phyloP scores from a whole-genome alignment of 2,888 invertebrate genomes.

The Synergus japonicus region DNA sequence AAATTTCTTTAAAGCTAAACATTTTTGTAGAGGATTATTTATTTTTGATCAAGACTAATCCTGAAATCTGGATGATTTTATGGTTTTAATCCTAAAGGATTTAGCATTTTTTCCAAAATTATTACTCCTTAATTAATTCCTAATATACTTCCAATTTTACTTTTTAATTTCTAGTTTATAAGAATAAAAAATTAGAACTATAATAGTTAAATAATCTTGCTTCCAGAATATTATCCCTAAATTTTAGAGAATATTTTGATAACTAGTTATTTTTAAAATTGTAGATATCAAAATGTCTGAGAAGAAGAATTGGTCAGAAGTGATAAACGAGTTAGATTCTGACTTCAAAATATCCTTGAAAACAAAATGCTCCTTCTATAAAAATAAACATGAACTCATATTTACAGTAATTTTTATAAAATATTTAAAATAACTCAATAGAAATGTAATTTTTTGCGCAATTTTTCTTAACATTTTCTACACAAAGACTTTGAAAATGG shows the following conservation, averaged over 20 bases:
- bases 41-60: no score
- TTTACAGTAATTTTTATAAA: no score
- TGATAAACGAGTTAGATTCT: constrained; percentile 50
- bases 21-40: no score
- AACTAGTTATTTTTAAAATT: background rate
- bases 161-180: no score
- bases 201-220: background rate
- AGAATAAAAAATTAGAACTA: no score
- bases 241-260: background rate
- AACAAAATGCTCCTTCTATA: background rate
- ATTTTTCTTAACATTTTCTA: constrained; percentile 5
- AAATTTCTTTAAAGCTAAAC: background rate
- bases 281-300: constrained; percentile 45
- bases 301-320: constrained; percentile 44
- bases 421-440: no score
- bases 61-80: no score
- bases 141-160: no score
- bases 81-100: no score
- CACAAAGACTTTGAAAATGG: constrained; percentile 48
- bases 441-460: background rate
- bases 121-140: no score
- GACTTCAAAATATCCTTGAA: constrained; percentile 68
- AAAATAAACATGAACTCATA: no score
- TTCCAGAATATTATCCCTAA: background rate
- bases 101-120: no score